Percentiles rank a stretch among this genome's conserved stretches.
phyloP scores from a whole-genome alignment of 2,113 vertebrate genomes.

The Oncorhynchus mykiss region DNA sequence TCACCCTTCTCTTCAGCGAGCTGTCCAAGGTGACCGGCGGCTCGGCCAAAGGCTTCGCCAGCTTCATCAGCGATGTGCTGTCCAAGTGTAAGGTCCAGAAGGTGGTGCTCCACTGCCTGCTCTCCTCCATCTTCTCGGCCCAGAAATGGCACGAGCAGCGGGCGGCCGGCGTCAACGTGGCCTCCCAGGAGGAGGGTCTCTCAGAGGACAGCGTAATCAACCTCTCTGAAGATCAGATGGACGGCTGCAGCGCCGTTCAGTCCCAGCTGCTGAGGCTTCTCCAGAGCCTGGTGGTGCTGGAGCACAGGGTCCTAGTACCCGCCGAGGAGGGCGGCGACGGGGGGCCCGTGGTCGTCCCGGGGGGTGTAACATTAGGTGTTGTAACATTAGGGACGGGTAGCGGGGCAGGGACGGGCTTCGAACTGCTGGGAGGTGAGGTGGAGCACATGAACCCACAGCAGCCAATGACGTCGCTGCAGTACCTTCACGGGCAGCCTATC shows the following conservation, averaged over 20 bases:
- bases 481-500: slow-evolving; percentile 94
- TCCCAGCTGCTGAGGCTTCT: slow-evolving; percentile 91
- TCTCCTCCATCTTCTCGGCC: slow-evolving; percentile 94
- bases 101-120: slow-evolving; percentile 92
- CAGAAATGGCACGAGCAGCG: slow-evolving; percentile 96
- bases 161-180: slow-evolving; percentile 78
- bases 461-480: slow-evolving; percentile 94
- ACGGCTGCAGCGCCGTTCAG: slow-evolving; percentile 91
- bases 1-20: slow-evolving; percentile 92
- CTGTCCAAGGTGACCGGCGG: slow-evolving; percentile 91
- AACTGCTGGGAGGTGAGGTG: slow-evolving; percentile 86
- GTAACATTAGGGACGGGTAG: slow-evolving; percentile 52
- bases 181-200: slow-evolving; percentile 86
- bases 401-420: slow-evolving; percentile 81
- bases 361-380: slow-evolving; percentile 69
- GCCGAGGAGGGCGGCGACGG: slow-evolving; percentile 80
- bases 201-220: slow-evolving; percentile 97
- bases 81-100: slow-evolving; percentile 99
- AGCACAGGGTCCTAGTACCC: slow-evolving; percentile 88
- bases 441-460: slow-evolving; percentile 94
- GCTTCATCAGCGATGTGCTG: slow-evolving; percentile 96
- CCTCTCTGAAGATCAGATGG: slow-evolving; percentile 94
- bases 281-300: slow-evolving; percentile 90
- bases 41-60: slow-evolving; percentile 95
- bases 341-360: slow-evolving; percentile 56